Conservation (phyloP, 1,140 invertebrate genomes). For the Drosophila ambigua region DNA sequence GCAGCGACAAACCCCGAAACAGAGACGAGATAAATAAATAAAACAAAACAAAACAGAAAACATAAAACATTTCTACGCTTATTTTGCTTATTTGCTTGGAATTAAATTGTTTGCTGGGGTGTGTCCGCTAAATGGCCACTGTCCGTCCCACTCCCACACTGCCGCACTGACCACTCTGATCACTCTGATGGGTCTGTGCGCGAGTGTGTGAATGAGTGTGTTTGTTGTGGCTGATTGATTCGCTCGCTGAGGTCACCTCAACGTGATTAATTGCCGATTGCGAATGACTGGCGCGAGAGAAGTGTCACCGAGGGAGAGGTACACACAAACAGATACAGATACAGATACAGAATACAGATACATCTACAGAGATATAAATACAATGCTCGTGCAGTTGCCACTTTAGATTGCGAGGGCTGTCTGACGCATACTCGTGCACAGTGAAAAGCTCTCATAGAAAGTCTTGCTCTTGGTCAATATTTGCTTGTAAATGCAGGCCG, state of each 20-base stretch:
- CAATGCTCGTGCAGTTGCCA: not conserved
- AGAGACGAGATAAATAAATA: constrained; percentile 20
- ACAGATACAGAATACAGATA: constrained; percentile 6
- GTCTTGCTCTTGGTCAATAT: constrained; percentile 34
- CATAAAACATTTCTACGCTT: not conserved
- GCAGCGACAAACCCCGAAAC: constrained; percentile 27
- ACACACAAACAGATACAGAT: constrained; percentile 33
- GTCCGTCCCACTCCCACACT: constrained; percentile 40
- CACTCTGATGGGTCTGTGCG: constrained; percentile 27
- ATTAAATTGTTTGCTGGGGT: constrained; percentile 78
- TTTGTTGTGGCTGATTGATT: constrained; percentile 66
- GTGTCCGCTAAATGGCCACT: constrained; percentile 77
- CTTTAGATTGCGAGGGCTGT: constrained; percentile 17
- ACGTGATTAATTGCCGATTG: constrained; percentile 75
- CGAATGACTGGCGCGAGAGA: not conserved
- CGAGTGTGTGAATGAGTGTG: constrained; percentile 20
- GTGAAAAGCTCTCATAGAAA: constrained; percentile 6
- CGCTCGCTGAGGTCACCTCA: constrained; percentile 73
- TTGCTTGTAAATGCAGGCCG: constrained; percentile 11
- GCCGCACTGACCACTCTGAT: not conserved
- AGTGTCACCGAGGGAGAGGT: constrained; percentile 35
- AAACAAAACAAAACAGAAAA: constrained; percentile 15
- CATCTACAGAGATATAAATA: not conserved
- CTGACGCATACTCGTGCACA: too few relatives aligned
- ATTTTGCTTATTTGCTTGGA: constrained; percentile 73